phyloP scores from a whole-genome alignment of 2,888 invertebrate genomes.

The Cylindroiulus punctatus region DNA sequence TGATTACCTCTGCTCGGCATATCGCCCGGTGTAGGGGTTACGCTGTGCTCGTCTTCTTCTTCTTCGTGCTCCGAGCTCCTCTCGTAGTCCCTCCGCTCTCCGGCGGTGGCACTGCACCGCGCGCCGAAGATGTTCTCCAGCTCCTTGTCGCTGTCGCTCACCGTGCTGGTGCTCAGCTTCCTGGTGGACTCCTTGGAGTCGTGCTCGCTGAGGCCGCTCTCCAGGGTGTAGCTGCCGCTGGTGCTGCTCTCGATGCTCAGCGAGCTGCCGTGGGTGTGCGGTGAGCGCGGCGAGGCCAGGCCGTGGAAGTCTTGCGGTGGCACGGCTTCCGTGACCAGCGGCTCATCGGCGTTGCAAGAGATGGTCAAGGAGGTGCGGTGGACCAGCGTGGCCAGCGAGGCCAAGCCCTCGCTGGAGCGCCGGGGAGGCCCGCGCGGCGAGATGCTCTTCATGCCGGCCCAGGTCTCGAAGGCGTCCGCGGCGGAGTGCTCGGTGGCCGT shows the following conservation, averaged over 20 bases:
- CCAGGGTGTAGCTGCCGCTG: slow-evolving; percentile 61
- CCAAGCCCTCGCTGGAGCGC: not conserved
- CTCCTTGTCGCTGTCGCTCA: slow-evolving; percentile 57
- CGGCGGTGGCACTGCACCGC: not conserved
- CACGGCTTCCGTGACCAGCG: not conserved
- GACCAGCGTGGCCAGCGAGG: not conserved
- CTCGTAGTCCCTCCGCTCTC: slow-evolving; percentile 40
- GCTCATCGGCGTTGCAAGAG: not conserved
- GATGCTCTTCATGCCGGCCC: slow-evolving; percentile 39
- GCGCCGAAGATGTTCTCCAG: slow-evolving; percentile 52
- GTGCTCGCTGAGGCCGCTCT: slow-evolving; percentile 59
- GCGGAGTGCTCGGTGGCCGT: slow-evolving; percentile 78
- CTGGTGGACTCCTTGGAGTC: slow-evolving; percentile 54
- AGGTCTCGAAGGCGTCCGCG: slow-evolving; percentile 60
- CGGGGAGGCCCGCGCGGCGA: not conserved
- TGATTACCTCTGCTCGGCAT: not conserved
- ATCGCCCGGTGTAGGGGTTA: slow-evolving; percentile 47
- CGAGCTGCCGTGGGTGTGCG: slow-evolving; percentile 54
- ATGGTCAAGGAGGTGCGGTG: slow-evolving; percentile 9
- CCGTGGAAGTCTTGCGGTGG: not conserved
- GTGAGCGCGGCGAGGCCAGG: slow-evolving; percentile 52
- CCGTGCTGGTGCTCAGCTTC: slow-evolving; percentile 53
- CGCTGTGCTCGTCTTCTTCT: slow-evolving; percentile 49
- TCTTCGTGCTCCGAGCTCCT: not conserved
- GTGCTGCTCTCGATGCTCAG: slow-evolving; percentile 61